Percentiles rank a stretch among this genome's conserved stretches.
These are phyloP conservation scores for Coelinius sp. DNA, from an alignment of 2,888 invertebrate species.

Conservation along the genomic window DNA sequence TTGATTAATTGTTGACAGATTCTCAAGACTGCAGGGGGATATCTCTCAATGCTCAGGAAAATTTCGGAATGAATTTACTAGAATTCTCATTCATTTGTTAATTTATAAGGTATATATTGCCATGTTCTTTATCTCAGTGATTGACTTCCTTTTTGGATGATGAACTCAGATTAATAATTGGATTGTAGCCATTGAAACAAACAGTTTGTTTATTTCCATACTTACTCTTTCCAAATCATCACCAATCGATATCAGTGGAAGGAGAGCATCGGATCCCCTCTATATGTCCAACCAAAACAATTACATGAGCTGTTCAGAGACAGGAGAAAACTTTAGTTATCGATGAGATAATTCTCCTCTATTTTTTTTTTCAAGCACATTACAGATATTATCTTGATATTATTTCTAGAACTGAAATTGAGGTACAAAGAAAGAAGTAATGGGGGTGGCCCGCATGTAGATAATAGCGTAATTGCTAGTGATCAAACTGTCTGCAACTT, in stretches of 20 bases:
- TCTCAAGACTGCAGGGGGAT: conserved; percentile 47
- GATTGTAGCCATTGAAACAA: no score
- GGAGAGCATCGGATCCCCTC: no score
- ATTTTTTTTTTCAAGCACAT: background rate
- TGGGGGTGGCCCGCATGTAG: background rate
- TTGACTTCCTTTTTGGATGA: no score
- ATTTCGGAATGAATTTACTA: conserved; percentile 4
- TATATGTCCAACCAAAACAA: background rate
- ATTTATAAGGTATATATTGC: background rate
- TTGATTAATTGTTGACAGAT: conserved; percentile 38
- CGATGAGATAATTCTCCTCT: background rate
- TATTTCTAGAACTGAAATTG: background rate
- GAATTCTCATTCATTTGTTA: background rate
- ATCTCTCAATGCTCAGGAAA: conserved; percentile 46
- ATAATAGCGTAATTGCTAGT: background rate
- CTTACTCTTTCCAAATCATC: no score
- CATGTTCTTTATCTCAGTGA: no score
- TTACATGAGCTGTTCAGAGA: background rate
- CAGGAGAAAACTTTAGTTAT: no score
- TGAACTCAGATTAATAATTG: no score
- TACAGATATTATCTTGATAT: background rate
- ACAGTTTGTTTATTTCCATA: no score
- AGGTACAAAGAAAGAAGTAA: background rate
- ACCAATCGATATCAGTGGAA: no score
- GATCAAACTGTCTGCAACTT: background rate